phyloP scores from a whole-genome alignment of 1,140 invertebrate species.

The Orussus abietinus region DNA sequence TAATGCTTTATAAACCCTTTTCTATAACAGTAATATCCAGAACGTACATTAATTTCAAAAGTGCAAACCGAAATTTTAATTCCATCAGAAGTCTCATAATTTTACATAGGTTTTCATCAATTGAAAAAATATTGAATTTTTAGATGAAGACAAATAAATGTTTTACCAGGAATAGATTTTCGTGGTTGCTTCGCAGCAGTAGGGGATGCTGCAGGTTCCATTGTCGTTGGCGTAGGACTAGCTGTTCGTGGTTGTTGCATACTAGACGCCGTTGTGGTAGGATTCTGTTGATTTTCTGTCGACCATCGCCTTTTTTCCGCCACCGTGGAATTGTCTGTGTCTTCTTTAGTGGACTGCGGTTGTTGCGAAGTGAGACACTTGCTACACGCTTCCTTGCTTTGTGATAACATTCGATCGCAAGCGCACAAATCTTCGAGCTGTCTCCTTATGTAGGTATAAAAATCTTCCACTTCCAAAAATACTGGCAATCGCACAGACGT shows the following conservation, averaged over 20 bases:
- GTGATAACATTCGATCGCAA: slow-evolving; percentile 53
- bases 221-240: slow-evolving; percentile 16
- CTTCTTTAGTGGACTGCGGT: slow-evolving; percentile 25
- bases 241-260: slow-evolving; percentile 14
- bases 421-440: slow-evolving; percentile 62
- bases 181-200: slow-evolving; percentile 43
- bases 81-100: slow-evolving; percentile 1
- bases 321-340: slow-evolving; percentile 32
- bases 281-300: slow-evolving; percentile 46
- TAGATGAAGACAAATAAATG: slow-evolving; percentile 1
- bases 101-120: neutral
- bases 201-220: slow-evolving; percentile 24
- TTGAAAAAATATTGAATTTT: slow-evolving; percentile 9
- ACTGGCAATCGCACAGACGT: slow-evolving; percentile 57
- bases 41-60: too few species aligned
- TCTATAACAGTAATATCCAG: too few species aligned
- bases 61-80: neutral
- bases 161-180: slow-evolving; percentile 50
- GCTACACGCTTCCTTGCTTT: slow-evolving; percentile 37
- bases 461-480: slow-evolving; percentile 58
- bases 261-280: slow-evolving; percentile 28
- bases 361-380: slow-evolving; percentile 34
- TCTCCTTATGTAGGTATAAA: slow-evolving; percentile 60
- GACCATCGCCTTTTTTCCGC: slow-evolving; percentile 43
- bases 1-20: too few species aligned